These are phyloP conservation scores for Sinelater perroti DNA, from an alignment of 2,888 invertebrate species.

Conservation along the genomic window DNA sequence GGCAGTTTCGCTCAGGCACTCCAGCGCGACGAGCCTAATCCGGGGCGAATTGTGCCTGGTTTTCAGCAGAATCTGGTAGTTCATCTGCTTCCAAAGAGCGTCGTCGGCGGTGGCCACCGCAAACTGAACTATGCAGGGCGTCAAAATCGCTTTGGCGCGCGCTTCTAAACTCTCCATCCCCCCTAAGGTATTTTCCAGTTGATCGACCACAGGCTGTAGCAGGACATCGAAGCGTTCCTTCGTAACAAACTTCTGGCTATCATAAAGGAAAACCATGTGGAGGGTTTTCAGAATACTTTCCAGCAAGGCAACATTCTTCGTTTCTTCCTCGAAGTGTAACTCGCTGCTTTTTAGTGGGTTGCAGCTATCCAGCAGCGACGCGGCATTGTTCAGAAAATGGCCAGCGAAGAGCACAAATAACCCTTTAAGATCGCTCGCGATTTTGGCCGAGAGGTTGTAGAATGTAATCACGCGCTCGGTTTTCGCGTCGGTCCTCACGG, in stretches of 20 bases:
- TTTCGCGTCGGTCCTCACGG: slow-evolving; percentile 69
- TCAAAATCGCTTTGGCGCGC: slow-evolving; percentile 69
- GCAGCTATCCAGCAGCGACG: slow-evolving; percentile 74
- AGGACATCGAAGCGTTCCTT: slow-evolving; percentile 85
- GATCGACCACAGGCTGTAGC: slow-evolving; percentile 89
- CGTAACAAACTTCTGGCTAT: slow-evolving; percentile 84
- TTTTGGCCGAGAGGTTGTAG: slow-evolving; percentile 79
- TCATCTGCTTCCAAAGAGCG: slow-evolving; percentile 87
- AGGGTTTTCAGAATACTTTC: slow-evolving; percentile 80
- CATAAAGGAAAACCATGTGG: slow-evolving; percentile 80
- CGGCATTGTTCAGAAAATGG: slow-evolving; percentile 83
- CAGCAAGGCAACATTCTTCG: slow-evolving; percentile 70
- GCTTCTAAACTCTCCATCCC: slow-evolving; percentile 68
- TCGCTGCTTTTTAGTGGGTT: slow-evolving; percentile 69
- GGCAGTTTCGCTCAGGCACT: slow-evolving; percentile 80
- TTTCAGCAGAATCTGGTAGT: slow-evolving; percentile 89
- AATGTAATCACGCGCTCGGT: slow-evolving; percentile 81
- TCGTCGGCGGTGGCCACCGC: slow-evolving; percentile 86
- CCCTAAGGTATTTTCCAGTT: slow-evolving; percentile 80
- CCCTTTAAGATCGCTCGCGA: slow-evolving; percentile 84
- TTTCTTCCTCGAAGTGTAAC: slow-evolving; percentile 64
- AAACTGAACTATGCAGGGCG: slow-evolving; percentile 84
- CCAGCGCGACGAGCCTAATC: slow-evolving; percentile 77
- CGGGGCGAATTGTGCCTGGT: slow-evolving; percentile 79
- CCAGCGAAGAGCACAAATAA: slow-evolving; percentile 91